Evolutionary conservation across 2,113 vertebrate species (phyloP).

Genomic region (Seriola quinqueradiata): DNA sequence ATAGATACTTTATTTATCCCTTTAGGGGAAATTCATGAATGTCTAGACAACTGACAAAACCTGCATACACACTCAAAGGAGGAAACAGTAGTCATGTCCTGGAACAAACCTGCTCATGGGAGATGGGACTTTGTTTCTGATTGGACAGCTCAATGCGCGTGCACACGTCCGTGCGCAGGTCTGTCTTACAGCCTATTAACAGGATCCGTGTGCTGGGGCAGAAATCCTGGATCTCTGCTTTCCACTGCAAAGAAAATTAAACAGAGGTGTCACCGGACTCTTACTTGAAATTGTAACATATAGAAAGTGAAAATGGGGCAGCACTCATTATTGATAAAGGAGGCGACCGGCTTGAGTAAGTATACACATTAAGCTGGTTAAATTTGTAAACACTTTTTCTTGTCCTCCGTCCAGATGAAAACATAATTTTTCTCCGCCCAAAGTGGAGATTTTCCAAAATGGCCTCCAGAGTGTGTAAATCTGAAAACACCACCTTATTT

Average conservation of each 20-base stretch:
- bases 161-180: slow-evolving; percentile 94
- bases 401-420: no score
- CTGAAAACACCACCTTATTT: no score
- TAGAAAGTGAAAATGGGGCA: neutral
- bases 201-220: slow-evolving; percentile 92
- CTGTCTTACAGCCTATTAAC: slow-evolving; percentile 94
- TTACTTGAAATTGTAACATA: neutral
- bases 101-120: slow-evolving; percentile 92
- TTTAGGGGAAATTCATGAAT: no score
- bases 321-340: neutral
- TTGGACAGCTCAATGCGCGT: slow-evolving; percentile 96
- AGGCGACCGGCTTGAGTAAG: neutral
- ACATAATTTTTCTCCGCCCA: no score
- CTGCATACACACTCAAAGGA: neutral
- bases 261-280: neutral
- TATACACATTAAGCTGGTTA: no score
- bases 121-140: slow-evolving; percentile 93
- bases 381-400: neutral
- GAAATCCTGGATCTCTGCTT: slow-evolving; percentile 94
- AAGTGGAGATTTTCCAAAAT: no score
- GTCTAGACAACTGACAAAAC: neutral
- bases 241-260: slow-evolving; percentile 86
- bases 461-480: no score
- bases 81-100: neutral
- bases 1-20: no score